These are phyloP conservation scores for Arnoldichthys spilopterus DNA, from an alignment of 2,797 vertebrate genomes.

Conservation along the genomic window DNA sequence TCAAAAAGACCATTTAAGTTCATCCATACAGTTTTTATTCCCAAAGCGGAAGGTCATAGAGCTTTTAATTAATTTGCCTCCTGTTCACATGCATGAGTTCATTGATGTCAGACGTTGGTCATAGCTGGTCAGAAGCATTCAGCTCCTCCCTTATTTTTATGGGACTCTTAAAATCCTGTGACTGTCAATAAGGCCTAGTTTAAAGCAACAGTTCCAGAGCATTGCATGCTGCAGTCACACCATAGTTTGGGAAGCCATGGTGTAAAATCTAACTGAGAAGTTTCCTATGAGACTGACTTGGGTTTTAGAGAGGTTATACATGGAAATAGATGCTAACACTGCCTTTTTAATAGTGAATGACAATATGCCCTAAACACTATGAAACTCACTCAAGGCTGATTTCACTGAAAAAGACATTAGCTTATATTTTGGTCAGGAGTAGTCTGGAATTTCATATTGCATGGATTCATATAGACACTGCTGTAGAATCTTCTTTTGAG, in stretches of 20 bases:
- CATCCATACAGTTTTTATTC: background rate
- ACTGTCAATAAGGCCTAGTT: background rate
- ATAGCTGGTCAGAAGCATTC: background rate
- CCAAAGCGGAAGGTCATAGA: background rate
- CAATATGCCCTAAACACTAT: too few relatives aligned
- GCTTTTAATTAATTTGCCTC: background rate
- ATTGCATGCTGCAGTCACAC: background rate
- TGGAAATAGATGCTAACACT: background rate
- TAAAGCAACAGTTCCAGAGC: background rate
- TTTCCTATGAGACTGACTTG: background rate
- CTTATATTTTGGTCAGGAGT: background rate
- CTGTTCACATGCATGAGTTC: background rate
- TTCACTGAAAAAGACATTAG: background rate
- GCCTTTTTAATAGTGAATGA: too few relatives aligned
- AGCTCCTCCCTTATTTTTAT: background rate
- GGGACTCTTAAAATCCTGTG: background rate
- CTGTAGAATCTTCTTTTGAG: too few relatives aligned
- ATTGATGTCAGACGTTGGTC: background rate
- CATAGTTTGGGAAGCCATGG: background rate
- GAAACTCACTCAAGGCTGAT: background rate
- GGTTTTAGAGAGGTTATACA: background rate
- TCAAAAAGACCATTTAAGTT: too few relatives aligned
- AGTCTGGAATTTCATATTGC: background rate
- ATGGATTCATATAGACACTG: too few relatives aligned
- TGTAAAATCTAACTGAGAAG: background rate